phyloP scores from a whole-genome alignment of 2,888 invertebrate species.

The Aleiodes alternator region DNA sequence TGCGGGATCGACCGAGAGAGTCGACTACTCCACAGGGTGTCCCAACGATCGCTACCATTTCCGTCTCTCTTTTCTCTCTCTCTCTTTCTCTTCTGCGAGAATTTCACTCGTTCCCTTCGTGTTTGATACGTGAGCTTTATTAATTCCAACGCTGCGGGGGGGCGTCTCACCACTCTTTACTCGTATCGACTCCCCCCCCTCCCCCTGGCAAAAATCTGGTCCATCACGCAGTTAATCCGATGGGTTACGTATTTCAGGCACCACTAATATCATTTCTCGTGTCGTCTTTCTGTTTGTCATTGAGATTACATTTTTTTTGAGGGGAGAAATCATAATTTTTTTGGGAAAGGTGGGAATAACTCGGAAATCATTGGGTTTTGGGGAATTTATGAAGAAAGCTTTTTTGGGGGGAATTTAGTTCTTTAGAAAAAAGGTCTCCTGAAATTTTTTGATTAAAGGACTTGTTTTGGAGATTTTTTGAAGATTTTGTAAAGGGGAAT shows the following conservation, averaged over 20 bases:
- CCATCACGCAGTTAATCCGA: slow-evolving; percentile 53
- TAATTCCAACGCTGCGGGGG: slow-evolving; percentile 69
- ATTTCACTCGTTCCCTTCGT: slow-evolving; percentile 47
- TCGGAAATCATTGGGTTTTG: too few species aligned
- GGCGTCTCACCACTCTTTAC: slow-evolving; percentile 18
- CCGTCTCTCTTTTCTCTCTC: slow-evolving; percentile 55
- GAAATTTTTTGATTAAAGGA: too few species aligned
- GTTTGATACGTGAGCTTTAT: slow-evolving; percentile 68
- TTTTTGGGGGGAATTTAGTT: too few species aligned
- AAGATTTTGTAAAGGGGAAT: too few species aligned
- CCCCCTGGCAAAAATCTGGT: slow-evolving; percentile 53
- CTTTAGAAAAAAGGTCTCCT: too few species aligned
- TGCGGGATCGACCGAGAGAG: slow-evolving; percentile 62
- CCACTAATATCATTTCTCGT: neutral
- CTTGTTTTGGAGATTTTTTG: too few species aligned
- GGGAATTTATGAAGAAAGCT: too few species aligned
- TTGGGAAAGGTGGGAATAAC: too few species aligned
- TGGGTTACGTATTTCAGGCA: slow-evolving; percentile 37
- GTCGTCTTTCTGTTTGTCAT: neutral
- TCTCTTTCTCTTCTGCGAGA: slow-evolving; percentile 57
- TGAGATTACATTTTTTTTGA: neutral
- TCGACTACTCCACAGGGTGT: slow-evolving; percentile 59
- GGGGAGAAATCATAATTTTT: neutral
- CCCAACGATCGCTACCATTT: slow-evolving; percentile 51
- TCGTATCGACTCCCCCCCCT: slow-evolving; percentile 41